phyloP scores from a whole-genome alignment of 1,140 invertebrate genomes.

The Lordiphosa collinella region DNA sequence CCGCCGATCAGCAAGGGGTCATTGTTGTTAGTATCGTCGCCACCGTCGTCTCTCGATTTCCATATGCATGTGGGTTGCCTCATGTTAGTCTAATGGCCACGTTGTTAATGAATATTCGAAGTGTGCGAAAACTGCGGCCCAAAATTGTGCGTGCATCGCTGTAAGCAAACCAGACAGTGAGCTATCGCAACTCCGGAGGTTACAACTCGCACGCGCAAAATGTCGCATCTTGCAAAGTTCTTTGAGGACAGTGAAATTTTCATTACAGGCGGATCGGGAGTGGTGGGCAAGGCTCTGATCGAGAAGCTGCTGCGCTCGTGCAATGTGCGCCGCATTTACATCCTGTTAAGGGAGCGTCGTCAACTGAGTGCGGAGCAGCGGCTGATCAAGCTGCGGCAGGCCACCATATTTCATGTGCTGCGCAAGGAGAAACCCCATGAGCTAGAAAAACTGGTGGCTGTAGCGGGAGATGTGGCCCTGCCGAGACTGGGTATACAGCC shows the following conservation, averaged over 20 bases:
- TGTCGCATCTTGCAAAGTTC: constrained; percentile 79
- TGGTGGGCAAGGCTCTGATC: constrained; percentile 85
- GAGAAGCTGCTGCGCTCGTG: constrained; percentile 87
- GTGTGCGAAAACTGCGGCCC: neutral
- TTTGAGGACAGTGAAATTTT: constrained; percentile 83
- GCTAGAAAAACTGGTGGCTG: constrained; percentile 68
- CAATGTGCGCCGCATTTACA: constrained; percentile 83
- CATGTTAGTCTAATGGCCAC: constrained; percentile 32
- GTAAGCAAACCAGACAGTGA: too few relatives aligned
- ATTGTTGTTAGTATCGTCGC: too few relatives aligned
- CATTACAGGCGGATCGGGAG: constrained; percentile 87
- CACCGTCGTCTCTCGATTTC: too few relatives aligned
- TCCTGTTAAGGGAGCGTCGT: constrained; percentile 84
- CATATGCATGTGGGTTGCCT: constrained; percentile 8
- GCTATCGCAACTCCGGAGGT: too few relatives aligned
- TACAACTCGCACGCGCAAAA: neutral
- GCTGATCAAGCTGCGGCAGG: constrained; percentile 39
- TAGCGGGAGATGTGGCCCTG: constrained; percentile 75
- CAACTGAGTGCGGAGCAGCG: constrained; percentile 49
- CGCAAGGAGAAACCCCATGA: constrained; percentile 14
- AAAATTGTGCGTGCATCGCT: too few relatives aligned
- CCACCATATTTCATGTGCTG: constrained; percentile 82
- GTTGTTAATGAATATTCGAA: constrained; percentile 25
- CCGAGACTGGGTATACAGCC: constrained; percentile 44
- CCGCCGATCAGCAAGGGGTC: too few relatives aligned